phyloP scores from a whole-genome alignment of 2,888 invertebrate genomes.

The Disparrhopalites patrizii region DNA sequence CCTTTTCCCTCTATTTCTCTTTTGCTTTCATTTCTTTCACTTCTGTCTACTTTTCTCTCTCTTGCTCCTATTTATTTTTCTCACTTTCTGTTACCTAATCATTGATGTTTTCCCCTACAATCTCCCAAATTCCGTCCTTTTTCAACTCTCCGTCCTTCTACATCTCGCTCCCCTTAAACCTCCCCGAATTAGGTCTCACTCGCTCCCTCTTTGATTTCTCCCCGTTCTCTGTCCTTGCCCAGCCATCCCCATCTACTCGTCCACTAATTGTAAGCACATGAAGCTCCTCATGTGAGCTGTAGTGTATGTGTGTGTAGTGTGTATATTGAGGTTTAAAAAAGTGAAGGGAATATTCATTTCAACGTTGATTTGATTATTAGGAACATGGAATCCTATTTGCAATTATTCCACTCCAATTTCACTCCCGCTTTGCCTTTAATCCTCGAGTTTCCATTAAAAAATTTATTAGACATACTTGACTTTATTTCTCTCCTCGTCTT shows the following conservation, averaged over 20 bases:
- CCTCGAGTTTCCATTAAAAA: background rate
- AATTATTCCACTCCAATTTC: constrained; percentile 1
- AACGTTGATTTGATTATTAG: background rate
- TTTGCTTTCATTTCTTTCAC: background rate
- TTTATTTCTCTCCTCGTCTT: background rate
- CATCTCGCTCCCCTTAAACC: too few relatives aligned
- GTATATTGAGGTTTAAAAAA: too few relatives aligned
- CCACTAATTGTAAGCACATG: too few relatives aligned
- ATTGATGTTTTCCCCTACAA: background rate
- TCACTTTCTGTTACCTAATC: background rate
- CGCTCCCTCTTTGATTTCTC: too few relatives aligned
- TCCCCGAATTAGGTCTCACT: too few relatives aligned
- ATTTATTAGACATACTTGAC: background rate
- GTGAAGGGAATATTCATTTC: background rate
- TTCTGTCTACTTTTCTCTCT: background rate
- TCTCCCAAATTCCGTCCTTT: background rate
- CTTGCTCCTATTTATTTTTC: too few relatives aligned
- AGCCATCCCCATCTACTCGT: too few relatives aligned
- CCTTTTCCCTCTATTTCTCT: background rate
- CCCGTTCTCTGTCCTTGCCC: too few relatives aligned
- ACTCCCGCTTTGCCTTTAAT: background rate
- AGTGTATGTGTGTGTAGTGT: too few relatives aligned
- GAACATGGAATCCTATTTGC: background rate
- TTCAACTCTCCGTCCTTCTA: background rate
- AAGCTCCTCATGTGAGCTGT: too few relatives aligned